These are phyloP conservation scores for Nothocercus julius DNA, from an alignment of 2,113 vertebrate genomes.

Conservation along the genomic window DNA sequence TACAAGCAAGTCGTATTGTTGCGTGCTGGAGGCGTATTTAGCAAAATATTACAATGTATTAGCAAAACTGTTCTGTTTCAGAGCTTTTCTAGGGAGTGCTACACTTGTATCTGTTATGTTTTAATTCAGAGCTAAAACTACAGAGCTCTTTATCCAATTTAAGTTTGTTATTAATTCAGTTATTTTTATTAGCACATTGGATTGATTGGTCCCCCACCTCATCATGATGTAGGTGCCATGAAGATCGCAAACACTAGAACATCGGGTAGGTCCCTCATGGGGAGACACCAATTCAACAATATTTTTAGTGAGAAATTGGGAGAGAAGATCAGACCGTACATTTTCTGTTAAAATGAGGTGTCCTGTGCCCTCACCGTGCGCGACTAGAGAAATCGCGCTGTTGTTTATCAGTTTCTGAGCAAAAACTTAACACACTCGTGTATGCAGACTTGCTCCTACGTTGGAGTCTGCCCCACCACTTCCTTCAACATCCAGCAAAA, in stretches of 20 bases:
- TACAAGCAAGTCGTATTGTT: background rate
- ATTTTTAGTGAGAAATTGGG: background rate
- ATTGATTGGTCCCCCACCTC: background rate
- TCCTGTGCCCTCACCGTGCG: background rate
- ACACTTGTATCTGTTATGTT: background rate
- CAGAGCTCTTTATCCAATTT: background rate
- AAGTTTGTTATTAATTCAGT: background rate
- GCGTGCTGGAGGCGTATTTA: background rate
- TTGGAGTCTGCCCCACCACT: background rate
- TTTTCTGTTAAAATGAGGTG: background rate
- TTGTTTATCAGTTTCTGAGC: background rate
- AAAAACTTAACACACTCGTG: background rate
- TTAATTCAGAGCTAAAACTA: background rate
- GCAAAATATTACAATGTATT: background rate
- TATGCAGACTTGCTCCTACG: background rate
- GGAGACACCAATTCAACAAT: background rate
- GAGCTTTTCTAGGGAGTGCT: background rate
- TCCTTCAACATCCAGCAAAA: background rate
- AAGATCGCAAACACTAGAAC: background rate
- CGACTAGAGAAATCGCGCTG: background rate
- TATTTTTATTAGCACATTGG: background rate
- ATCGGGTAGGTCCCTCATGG: background rate
- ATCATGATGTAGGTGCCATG: background rate
- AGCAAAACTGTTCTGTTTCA: background rate
- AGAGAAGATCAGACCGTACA: background rate